Conservation (phyloP, 2,888 invertebrate genomes). For the Platycheirus rosarum region DNA sequence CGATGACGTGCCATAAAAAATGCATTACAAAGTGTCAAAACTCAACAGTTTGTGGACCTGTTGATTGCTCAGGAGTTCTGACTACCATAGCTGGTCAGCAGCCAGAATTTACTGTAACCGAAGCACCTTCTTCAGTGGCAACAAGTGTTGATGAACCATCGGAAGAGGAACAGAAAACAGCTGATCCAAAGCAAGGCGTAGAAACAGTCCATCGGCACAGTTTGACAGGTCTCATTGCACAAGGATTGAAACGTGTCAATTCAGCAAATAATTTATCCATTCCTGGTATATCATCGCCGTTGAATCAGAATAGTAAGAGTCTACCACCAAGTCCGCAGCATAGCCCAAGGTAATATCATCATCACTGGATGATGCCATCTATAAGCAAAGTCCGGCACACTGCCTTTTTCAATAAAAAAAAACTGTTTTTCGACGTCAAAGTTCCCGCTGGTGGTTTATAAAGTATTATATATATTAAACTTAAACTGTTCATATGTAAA, state of each 20-base stretch:
- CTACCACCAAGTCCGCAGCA: conserved; percentile 90
- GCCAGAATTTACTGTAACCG: conserved; percentile 83
- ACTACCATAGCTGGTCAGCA: conserved; percentile 66
- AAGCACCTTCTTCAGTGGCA: conserved; percentile 75
- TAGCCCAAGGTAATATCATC: conserved; percentile 86
- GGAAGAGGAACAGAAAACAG: conserved; percentile 22
- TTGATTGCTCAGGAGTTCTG: conserved; percentile 78
- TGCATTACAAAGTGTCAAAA: conserved; percentile 94
- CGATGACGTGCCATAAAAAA: conserved; percentile 97
- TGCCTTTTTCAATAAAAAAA: too few species aligned
- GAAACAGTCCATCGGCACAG: conserved; percentile 80
- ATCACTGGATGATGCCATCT: too few species aligned
- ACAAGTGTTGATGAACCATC: conserved; percentile 53
- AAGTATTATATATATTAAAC: too few species aligned
- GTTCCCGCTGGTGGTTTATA: too few species aligned
- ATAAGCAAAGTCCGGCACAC: too few species aligned
- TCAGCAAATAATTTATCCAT: conserved; percentile 87
- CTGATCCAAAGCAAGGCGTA: conserved; percentile 40
- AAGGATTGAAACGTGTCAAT: conserved; percentile 87
- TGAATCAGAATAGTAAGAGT: conserved; percentile 85
- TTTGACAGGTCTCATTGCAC: conserved; percentile 82
- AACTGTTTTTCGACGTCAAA: too few species aligned
- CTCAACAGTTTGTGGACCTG: conserved; percentile 86
- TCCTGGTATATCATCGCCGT: conserved; percentile 84
- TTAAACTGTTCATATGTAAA: too few species aligned